Base-by-base conservation (phyloP, 2,113 vertebrate genomes). In the Sialia sialis region DNA sequence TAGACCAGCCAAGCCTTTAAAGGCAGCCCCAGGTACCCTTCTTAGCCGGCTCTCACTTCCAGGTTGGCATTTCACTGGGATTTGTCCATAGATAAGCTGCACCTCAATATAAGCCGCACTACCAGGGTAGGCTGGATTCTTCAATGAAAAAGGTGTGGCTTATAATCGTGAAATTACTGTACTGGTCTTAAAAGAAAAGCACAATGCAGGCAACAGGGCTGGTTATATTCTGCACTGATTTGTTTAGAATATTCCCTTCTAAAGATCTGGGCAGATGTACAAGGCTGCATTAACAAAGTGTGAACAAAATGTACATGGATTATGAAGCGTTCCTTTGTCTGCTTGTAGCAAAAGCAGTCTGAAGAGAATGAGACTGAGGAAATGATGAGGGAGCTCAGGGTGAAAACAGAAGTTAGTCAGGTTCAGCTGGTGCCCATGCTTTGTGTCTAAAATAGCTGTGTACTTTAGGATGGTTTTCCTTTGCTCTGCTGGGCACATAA, bases 221-320 rank as follows among this genome's bases (percentile, higher is more conserved):
- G 67, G 67, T 73, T 82, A 30, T 49, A 29, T 38, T 87, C 70
- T 93, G 22, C 1, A 6, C 62, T 75, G 8, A 49, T 72, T 92
- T 84, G 32, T 88, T 86, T 44, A 26, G 51, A 82, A 66, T 72
- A 81, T 38, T 94, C 15, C 62, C 21, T 82, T 85, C 74, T 76
- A 25, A 91, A 87, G 13, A 44, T 43, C 44, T 79, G 63, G 23
- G 20, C 27, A 11, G 36, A 17, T 20, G 34, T 78, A 63, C 39
- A 58, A 76, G 30, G n/a, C 76, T 48, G n/a, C 15, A 14, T 39
- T 84, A 74, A 86, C 67, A 29, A 39, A 13, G 32, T 11, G 32
- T 48, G 49, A 78, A 72, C 77, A 93, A 82, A 85, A 69, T 4
- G n/a, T 55, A 41, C 11, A 7, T 27, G 43, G 54, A 69, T 73